Evolutionary conservation across 53 echinoderm and acorn worm genomes (phyloP).

Genomic region (Antedon mediterranea): DNA sequence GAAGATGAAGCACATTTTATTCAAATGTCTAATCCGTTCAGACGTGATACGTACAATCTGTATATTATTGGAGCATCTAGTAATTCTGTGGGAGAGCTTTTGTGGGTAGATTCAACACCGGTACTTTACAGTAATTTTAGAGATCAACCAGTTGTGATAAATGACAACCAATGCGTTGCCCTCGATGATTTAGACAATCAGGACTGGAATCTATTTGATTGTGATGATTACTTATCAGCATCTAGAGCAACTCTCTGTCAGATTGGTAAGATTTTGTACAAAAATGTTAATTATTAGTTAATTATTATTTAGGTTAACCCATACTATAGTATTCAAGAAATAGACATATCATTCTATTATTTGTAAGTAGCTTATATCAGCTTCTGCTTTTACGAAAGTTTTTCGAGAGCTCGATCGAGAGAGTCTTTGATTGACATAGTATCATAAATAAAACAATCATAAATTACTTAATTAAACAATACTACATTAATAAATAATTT

Average conservation of each 20-base stretch:
- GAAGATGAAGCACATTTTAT: neutral
- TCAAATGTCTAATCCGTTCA: neutral
- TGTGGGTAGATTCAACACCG: slow-evolving; percentile 61
- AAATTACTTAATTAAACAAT: too few species aligned
- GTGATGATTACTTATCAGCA: neutral
- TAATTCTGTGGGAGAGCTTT: slow-evolving; percentile 7
- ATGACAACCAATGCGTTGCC: slow-evolving; percentile 1
- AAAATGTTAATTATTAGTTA: too few species aligned
- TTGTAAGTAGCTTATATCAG: too few species aligned
- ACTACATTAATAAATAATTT: too few species aligned
- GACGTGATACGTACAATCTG: neutral
- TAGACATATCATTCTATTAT: too few species aligned
- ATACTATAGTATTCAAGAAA: too few species aligned
- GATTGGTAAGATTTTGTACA: neutral
- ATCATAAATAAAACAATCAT: too few species aligned
- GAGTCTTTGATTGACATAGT: too few species aligned
- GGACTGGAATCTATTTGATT: slow-evolving; percentile 7
- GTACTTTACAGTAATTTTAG: slow-evolving; percentile 30
- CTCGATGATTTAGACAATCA: slow-evolving; percentile 5
- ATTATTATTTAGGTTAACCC: too few species aligned
- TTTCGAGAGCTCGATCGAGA: too few species aligned
- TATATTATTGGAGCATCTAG: slow-evolving; percentile 1
- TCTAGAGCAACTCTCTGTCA: slow-evolving; percentile 14
- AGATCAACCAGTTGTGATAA: neutral
- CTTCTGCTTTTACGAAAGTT: too few species aligned